Percentiles rank a stretch among this genome's conserved stretches.
Evolutionary conservation across 2,113 vertebrate genomes (phyloP).

Genomic region (Chrysemys picta): DNA sequence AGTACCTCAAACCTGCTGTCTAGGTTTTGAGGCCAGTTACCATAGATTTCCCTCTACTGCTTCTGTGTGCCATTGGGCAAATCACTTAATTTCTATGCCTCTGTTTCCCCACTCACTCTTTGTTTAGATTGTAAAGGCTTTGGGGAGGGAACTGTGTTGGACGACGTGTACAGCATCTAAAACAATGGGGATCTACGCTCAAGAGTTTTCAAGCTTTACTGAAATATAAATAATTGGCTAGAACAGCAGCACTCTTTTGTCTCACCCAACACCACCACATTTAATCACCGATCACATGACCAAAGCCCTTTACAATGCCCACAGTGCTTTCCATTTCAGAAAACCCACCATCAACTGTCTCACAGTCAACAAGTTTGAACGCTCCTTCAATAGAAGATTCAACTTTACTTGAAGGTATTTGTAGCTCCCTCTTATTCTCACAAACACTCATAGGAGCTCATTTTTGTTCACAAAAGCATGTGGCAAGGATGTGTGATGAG

Average conservation of each 20-base stretch:
- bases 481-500: accelerated
- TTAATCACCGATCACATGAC: accelerated
- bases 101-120: accelerated
- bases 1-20: not conserved
- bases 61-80: not conserved
- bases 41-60: not conserved
- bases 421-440: not conserved
- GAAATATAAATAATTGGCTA: not conserved
- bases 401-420: not conserved
- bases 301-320: not conserved
- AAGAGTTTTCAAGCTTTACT: not conserved
- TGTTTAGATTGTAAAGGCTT: not conserved
- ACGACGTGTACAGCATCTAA: accelerated
- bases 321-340: not conserved
- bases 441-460: not conserved
- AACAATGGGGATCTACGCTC: not conserved
- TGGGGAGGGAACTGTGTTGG: accelerated
- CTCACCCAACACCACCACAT: not conserved
- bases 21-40: not conserved
- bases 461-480: accelerated
- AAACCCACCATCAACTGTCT: accelerated
- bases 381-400: constrained; percentile 24
- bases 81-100: accelerated
- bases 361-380: not conserved
- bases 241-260: not conserved